Evolutionary conservation across 2,113 vertebrate genomes (phyloP).

Genomic region (Peromyscus maniculatus): DNA sequence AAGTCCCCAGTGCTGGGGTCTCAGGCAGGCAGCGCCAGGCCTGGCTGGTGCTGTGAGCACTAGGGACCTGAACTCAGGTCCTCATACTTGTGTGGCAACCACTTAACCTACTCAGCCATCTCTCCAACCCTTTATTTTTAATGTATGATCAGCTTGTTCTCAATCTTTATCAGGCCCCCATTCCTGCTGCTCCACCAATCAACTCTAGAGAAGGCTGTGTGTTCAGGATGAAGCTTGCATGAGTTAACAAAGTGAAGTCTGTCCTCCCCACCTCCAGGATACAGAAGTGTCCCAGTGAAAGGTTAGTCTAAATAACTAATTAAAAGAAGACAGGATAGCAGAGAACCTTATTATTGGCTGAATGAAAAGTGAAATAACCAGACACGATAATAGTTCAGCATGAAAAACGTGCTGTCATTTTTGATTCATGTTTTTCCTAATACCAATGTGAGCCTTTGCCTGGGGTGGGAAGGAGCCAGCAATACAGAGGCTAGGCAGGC

Average conservation of each 20-base stretch:
- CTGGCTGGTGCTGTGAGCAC: neutral
- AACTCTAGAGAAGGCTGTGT: neutral
- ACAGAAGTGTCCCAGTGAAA: conserved; percentile 48
- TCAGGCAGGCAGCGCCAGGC: neutral
- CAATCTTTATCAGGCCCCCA: neutral
- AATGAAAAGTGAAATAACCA: conserved; percentile 85
- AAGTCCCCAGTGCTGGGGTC: too few relatives aligned
- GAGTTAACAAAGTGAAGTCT: conserved; percentile 57
- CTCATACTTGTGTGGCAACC: neutral
- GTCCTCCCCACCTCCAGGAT: neutral
- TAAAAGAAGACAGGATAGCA: conserved; percentile 83
- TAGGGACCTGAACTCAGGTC: neutral
- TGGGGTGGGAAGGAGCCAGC: neutral
- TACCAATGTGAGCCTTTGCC: neutral
- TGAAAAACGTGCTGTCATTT: conserved; percentile 81
- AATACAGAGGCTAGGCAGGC: neutral
- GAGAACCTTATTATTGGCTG: conserved; percentile 84
- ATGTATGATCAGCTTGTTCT: conserved; percentile 18
- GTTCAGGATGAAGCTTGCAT: conserved; percentile 38
- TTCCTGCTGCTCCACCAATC: neutral
- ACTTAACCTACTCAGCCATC: neutral
- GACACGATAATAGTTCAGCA: conserved; percentile 80
- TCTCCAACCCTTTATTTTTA: neutral
- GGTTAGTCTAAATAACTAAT: conserved; percentile 83
- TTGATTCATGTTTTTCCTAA: conserved; percentile 80